Evolutionary conservation across 1,140 invertebrate species (phyloP), one percentile per base, ranked within the genome.

Genomic region (Leptinotarsa undecemlineata): DNA sequence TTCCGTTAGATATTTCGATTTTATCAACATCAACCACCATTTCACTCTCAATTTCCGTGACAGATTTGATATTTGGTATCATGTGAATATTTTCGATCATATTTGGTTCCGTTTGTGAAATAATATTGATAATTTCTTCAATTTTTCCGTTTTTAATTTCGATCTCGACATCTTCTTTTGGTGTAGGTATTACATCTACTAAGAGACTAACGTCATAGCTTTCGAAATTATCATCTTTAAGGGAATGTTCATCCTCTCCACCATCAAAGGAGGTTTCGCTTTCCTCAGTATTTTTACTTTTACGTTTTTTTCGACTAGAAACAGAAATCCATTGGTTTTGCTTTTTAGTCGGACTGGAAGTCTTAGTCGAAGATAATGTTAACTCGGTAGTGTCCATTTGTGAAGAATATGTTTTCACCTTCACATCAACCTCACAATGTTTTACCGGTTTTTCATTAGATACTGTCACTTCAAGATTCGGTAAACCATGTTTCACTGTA

Each of bases 241-340:
- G 20, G 68, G 78, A 77, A 21, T 74, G 20, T 14, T 70, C 62
- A 15, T 71, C 57, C 61, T 75, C 71, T 3, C 8, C 57, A 33
- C 51, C 17, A 64, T 74, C 75, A 11, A 72, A 26, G 21, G 72
- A 51, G 47, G 33, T 74, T 17, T 76, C 72, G 3, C 68, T 57
- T 66, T 79, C 77, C 70, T 81, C 79, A 11, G 76, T n/a, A 21
- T 73, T 80, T 23, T 83, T 83, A 63, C 80, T 81, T 72, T 83
- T 84, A 26, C 83, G 78, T 61, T 85, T 85, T 67, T 85, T 85
- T 17, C 80, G 69, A 66, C 74, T 84, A 5, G 81, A 82, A 2
- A 85, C 84, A 3, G 83, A 79, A 48, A 85, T 85, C 84, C 84
- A 85, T 74, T 84, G 81, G 73, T 79, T 82, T 23, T 57, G 17